A percentile compares a stretch with the other conserved stretches of the same genome.
Evolutionary conservation across 2,797 vertebrate species (phyloP).

Genomic region (Myotis daubentonii): DNA sequence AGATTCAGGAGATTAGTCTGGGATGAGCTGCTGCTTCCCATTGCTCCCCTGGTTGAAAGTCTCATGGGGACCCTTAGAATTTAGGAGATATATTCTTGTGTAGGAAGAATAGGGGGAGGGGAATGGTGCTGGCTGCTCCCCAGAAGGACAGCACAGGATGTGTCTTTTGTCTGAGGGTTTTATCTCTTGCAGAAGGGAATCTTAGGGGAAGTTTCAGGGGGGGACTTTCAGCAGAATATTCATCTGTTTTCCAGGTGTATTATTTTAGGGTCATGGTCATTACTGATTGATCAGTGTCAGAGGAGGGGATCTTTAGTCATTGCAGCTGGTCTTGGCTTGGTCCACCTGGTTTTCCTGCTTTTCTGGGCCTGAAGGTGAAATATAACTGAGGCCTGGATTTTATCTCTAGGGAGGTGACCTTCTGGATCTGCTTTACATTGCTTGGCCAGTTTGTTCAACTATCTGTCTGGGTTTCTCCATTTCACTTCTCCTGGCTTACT

Average conservation of each 20-base stretch:
- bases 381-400: neutral
- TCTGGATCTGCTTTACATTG: neutral
- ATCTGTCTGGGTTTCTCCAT: neutral
- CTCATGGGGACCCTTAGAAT: neutral
- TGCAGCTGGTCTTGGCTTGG: neutral
- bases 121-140: no score
- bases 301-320: neutral
- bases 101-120: no score
- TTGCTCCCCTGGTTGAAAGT: neutral
- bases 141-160: no score
- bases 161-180: no score
- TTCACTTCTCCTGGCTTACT: neutral
- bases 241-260: neutral
- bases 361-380: neutral
- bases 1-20: neutral
- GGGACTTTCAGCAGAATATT: neutral
- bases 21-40: neutral
- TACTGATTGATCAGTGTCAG: neutral
- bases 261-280: neutral
- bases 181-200: no score
- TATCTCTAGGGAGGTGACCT: neutral
- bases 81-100: neutral
- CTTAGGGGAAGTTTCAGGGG: neutral
- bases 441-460: neutral
- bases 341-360: neutral